phyloP scores from a whole-genome alignment of 2,888 invertebrate species.

The Drosophila birchii region DNA sequence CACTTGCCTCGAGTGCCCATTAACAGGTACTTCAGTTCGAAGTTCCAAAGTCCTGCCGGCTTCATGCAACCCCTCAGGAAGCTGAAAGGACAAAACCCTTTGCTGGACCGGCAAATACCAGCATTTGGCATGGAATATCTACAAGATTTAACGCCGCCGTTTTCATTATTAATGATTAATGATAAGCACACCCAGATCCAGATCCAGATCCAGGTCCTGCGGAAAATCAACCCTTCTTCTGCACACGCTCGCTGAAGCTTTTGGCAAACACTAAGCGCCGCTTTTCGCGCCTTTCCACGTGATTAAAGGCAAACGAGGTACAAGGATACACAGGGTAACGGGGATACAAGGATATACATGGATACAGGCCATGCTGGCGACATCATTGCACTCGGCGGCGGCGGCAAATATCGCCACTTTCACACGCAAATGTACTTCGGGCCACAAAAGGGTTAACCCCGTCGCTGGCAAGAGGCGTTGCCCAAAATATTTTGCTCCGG shows the following conservation, averaged over 20 bases:
- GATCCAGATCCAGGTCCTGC: background rate
- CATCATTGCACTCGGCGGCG: constrained; percentile 53
- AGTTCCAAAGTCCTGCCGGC: constrained; percentile 22
- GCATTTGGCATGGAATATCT: constrained; percentile 81
- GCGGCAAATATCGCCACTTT: constrained; percentile 76
- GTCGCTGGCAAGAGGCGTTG: constrained; percentile 61
- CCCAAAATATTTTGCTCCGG: constrained; percentile 69
- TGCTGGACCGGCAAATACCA: constrained; percentile 70
- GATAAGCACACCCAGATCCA: constrained; percentile 73
- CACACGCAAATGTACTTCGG: constrained; percentile 74
- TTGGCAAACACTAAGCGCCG: constrained; percentile 77
- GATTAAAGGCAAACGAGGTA: constrained; percentile 78
- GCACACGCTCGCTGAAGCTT: constrained; percentile 76
- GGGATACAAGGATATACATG: constrained; percentile 18
- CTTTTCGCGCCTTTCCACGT: constrained; percentile 85
- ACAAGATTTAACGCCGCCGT: constrained; percentile 74
- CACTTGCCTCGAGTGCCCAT: constrained; percentile 79
- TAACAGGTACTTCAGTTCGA: constrained; percentile 82
- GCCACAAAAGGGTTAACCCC: constrained; percentile 62
- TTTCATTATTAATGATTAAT: constrained; percentile 84
- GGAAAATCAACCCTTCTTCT: constrained; percentile 60
- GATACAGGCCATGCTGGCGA: constrained; percentile 49
- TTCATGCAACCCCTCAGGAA: constrained; percentile 47
- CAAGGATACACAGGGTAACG: constrained; percentile 40
- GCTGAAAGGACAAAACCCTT: constrained; percentile 52